Evolutionary conservation across 2,888 invertebrate genomes (phyloP).

Genomic region (Oscheius sp.): DNA sequence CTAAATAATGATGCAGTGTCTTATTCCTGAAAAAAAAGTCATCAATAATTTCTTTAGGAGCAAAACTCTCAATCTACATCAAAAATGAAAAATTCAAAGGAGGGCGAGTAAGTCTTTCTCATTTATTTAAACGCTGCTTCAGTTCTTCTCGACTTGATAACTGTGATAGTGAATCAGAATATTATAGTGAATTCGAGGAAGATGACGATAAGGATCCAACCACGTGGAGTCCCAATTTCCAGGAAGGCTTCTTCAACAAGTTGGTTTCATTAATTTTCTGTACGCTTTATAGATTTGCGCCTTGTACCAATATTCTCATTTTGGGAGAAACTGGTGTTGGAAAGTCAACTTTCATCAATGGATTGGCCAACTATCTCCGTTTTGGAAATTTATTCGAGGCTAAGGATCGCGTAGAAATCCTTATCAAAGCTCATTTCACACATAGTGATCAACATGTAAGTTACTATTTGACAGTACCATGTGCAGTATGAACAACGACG

Average conservation of each 20-base stretch:
- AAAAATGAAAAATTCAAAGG: no score
- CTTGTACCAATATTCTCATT: conserved; percentile 24
- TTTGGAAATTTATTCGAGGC: conserved; percentile 9
- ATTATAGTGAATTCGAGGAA: neutral
- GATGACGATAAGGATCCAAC: conserved; percentile 9
- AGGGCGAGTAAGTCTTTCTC: no score
- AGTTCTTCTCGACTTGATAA: no score
- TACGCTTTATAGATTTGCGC: neutral
- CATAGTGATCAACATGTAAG: conserved; percentile 15
- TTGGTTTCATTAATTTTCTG: neutral
- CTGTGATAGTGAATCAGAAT: no score
- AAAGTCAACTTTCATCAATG: conserved; percentile 29
- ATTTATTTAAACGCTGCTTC: no score
- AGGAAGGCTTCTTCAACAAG: conserved; percentile 1
- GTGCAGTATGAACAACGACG: neutral
- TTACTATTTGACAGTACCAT: neutral
- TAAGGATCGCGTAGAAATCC: neutral
- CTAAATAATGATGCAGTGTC: no score
- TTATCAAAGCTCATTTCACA: conserved; percentile 16
- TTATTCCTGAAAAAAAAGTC: no score
- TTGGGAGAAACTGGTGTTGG: conserved; percentile 28
- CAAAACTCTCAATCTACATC: no score
- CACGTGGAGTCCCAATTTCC: neutral
- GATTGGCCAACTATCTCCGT: conserved; percentile 11
- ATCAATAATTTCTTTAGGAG: no score